A percentile compares a stretch with the other conserved stretches of the same genome.
Evolutionary conservation across 2,888 invertebrate genomes (phyloP).

Genomic region (Psococerastis gibbosa): DNA sequence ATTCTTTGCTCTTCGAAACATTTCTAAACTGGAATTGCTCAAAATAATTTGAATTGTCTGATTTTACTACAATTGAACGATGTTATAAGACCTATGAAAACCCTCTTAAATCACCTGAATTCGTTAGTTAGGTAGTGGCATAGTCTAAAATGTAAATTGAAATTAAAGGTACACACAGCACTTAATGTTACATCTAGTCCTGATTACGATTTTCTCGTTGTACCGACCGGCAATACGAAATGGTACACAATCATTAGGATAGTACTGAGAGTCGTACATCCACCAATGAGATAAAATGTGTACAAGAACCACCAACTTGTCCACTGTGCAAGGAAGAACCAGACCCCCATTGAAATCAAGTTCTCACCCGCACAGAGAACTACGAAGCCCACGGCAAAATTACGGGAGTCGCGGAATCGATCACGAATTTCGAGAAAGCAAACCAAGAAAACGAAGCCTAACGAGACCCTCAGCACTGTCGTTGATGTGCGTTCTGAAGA

Average conservation of each 20-base stretch:
- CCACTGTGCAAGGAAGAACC: conserved; percentile 37
- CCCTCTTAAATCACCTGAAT: no score
- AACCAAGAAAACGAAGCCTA: conserved; percentile 54
- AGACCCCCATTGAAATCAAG: conserved; percentile 44
- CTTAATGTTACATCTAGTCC: no score
- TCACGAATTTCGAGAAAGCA: conserved; percentile 62
- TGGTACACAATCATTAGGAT: conserved; percentile 14
- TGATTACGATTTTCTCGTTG: no score
- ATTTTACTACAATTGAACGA: no score
- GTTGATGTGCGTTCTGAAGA: conserved; percentile 24
- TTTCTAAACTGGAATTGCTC: no score
- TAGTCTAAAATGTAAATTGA: no score
- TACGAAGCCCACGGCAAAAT: conserved; percentile 50
- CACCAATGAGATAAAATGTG: conserved; percentile 39
- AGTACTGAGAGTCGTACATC: conserved; percentile 16
- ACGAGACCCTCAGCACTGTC: conserved; percentile 40
- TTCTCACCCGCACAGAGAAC: conserved; percentile 45
- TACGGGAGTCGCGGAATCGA: conserved; percentile 49
- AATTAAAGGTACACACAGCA: no score
- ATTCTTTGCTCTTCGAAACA: no score
- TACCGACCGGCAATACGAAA: no score
- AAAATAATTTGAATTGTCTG: no score
- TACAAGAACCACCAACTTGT: conserved; percentile 52
- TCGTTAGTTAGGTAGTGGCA: conserved; percentile 18
- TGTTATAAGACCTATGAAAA: no score